These are phyloP conservation scores for Aleiodes sp. DNA, from an alignment of 1,140 invertebrate genomes.

Conservation along the genomic window DNA sequence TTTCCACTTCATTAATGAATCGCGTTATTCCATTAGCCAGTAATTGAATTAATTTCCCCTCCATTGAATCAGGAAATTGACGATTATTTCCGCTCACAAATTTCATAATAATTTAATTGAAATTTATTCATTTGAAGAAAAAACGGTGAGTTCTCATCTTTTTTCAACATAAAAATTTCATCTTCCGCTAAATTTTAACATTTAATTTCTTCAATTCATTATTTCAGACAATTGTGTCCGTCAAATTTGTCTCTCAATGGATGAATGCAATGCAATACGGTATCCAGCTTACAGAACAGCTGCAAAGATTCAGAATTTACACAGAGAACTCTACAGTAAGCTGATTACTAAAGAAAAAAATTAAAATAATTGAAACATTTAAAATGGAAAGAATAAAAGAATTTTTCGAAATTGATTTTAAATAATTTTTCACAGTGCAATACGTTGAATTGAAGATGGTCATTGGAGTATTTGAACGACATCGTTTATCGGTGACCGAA, in stretches of 20 bases:
- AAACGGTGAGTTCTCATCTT: no score
- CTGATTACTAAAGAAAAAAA: constrained; percentile 28
- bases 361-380: no score
- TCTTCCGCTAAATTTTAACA: background rate
- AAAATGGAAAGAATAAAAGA: constrained; percentile 7
- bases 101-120: no score
- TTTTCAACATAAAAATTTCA: no score
- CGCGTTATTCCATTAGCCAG: no score
- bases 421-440: constrained; percentile 64
- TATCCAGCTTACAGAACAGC: constrained; percentile 83
- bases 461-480: constrained; percentile 67
- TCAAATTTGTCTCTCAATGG: constrained; percentile 51
- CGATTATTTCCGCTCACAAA: no score
- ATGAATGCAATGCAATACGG: constrained; percentile 75
- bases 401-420: constrained; percentile 30
- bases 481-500: constrained; percentile 66
- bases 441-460: constrained; percentile 66
- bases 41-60: no score
- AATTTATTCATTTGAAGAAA: no score
- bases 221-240: constrained; percentile 8
- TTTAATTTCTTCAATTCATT: background rate
- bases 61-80: no score
- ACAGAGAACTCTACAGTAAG: constrained; percentile 69
- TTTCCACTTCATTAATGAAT: no score
- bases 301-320: constrained; percentile 76